Evolutionary conservation across 1,140 invertebrate genomes (phyloP), one percentile per base, ranked within the genome.

Genomic region (Bombus sibiricus): DNA sequence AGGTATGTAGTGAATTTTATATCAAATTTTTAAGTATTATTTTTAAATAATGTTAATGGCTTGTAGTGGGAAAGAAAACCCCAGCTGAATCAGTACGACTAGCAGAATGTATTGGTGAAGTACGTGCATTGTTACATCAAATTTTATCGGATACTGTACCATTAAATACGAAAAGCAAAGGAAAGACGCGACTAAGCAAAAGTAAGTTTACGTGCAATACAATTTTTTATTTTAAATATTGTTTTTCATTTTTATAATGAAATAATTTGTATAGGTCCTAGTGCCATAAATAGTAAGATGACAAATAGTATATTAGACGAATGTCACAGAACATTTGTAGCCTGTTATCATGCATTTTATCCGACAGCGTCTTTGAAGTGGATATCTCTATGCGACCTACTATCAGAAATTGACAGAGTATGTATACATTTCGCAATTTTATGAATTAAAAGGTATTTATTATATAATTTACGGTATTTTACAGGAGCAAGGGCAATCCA

Each of bases 331-430:
- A 99, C 98, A 18, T 98, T 99, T 93, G 97, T 98, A 6, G 96
- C 97, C 6, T 99, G 98, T 94, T 99, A 99, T 92, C 98, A 99
- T 95, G 98, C 98, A 1, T 99, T 99, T 95, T 99, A 99, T 95
- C 98, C 99, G 0, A 99, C 98, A 2, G 97, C 98, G 0, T 97
- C 97, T 82, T 95, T 99, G 34, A 99, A 99, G 93, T 99, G 99
- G 98, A 97, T 97, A 82, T 98, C 98, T 92, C 94, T 99, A 0
- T 99, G 98, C 95, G 98, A 98, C 92, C 94, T 99, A 28, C 95
- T 99, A 34, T 96, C 96, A 66, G 96, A 98, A 91, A 97, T 98
- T 86, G 97, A 98, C 89, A 97, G 97, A 94, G 97, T 98, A 96
- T 95, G 95, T 53, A 41, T 53, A 53, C 1, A 53, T 34, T n/a